Evolutionary conservation across 2,888 invertebrate genomes (phyloP).

Genomic region (Tachystola acroxantha): DNA sequence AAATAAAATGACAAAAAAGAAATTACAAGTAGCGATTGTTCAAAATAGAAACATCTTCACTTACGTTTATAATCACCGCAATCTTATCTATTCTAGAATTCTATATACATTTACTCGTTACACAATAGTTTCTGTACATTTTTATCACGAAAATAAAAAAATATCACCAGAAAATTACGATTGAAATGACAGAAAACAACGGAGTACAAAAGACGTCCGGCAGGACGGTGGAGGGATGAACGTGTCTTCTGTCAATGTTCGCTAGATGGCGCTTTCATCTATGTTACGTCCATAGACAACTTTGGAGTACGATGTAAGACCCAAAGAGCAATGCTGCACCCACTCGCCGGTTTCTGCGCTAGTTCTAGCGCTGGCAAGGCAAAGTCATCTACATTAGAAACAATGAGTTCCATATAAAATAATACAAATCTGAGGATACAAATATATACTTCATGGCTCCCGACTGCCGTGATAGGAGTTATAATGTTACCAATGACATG

Average conservation of each 20-base stretch:
- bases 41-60: slow-evolving; percentile 38
- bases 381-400: too few relatives aligned
- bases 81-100: slow-evolving; percentile 24
- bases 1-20: slow-evolving; percentile 34
- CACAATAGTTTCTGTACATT: slow-evolving; percentile 42
- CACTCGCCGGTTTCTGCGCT: too few relatives aligned
- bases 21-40: slow-evolving; percentile 38
- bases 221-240: slow-evolving; percentile 41
- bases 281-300: slow-evolving; percentile 42
- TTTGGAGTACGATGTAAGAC: background rate
- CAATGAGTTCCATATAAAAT: too few relatives aligned
- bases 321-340: too few relatives aligned
- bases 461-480: too few relatives aligned
- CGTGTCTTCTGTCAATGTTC: slow-evolving; percentile 26
- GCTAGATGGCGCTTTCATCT: slow-evolving; percentile 49
- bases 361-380: too few relatives aligned
- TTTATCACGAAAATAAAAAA: slow-evolving; percentile 36
- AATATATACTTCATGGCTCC: too few relatives aligned
- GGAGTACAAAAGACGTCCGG: slow-evolving; percentile 63
- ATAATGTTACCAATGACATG: too few relatives aligned
- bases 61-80: slow-evolving; percentile 41
- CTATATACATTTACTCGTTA: slow-evolving; percentile 29
- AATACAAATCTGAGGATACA: too few relatives aligned
- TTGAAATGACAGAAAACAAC: slow-evolving; percentile 66
- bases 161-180: slow-evolving; percentile 48